Evolutionary conservation across 1,140 invertebrate genomes (phyloP), one percentile per base, ranked within the genome.

Genomic region (Drosophila bocqueti): DNA sequence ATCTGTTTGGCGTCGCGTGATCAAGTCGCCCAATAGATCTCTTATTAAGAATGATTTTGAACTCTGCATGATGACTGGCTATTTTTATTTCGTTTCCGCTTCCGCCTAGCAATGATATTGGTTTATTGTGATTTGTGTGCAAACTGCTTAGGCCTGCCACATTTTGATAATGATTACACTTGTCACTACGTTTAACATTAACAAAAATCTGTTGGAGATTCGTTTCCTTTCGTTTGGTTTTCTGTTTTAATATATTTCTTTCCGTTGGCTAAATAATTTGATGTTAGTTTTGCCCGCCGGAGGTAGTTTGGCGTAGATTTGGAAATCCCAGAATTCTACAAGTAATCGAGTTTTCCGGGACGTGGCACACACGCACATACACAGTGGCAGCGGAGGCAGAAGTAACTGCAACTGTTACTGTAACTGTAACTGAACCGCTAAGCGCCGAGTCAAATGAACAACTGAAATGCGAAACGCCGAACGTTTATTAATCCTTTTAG

Each of bases 31-130:
- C 16, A 97, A 93, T 18, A 97, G 94, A 92, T 97, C 96, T 76
- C 95, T 95, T 67, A 97, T 97, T 16, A 97, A 92, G 92, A 97
- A 97, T 3, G 96, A 96, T 86, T 97, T 97, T 73, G 96, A 95
- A 73, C 93, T 94, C 93, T 96, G 96, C 92, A 96, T 96, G 91
- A 96, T 95, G 93, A 94, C 7, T 94, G 50, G 11, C 34, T 13
- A 16, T 18, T 13, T 54, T 31, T 47, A 13, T 13, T 15, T 8
- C 9, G 18, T 24, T 45, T 36, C 9, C 36, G 52, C 2, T 55
- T 55, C 34, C 52, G 54, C 21, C 38, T 40, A 21, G 15, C 2
- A 34, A 31, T 24, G 26, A 24, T 16, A 34, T 34, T 61, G 4
- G 0, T 24, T 3, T 40, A 24, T 24, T 38, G 9, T 55, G 9